These are phyloP conservation scores for Epinotia bilunana DNA, from an alignment of 2,888 invertebrate genomes.

Conservation along the genomic window DNA sequence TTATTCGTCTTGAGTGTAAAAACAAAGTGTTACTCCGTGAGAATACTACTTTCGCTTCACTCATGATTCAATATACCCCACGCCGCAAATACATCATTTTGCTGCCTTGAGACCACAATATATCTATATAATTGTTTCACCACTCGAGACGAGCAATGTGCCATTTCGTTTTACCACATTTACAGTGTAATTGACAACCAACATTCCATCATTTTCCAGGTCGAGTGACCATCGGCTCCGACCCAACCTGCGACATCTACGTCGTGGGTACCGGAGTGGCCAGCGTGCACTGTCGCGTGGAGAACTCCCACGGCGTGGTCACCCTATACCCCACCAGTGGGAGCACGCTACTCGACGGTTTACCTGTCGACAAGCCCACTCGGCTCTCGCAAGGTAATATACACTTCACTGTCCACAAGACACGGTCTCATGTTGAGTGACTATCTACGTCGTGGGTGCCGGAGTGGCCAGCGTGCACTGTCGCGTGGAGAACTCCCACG, in stretches of 20 bases:
- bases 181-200: neutral
- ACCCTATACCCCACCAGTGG: slow-evolving; percentile 92
- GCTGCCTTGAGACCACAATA: too few species aligned
- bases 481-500: slow-evolving; percentile 93
- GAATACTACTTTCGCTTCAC: too few species aligned
- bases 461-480: slow-evolving; percentile 94
- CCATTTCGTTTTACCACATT: too few species aligned
- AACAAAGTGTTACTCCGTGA: too few species aligned
- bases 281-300: slow-evolving; percentile 93
- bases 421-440: neutral
- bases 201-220: slow-evolving; percentile 84
- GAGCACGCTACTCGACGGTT: slow-evolving; percentile 89
- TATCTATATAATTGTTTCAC: too few species aligned
- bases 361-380: slow-evolving; percentile 88
- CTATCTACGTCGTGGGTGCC: slow-evolving; percentile 89
- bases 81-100: too few species aligned
- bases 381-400: slow-evolving; percentile 91
- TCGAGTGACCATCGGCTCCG: slow-evolving; percentile 91
- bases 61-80: too few species aligned
- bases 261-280: slow-evolving; percentile 94
- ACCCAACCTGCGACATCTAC: slow-evolving; percentile 91
- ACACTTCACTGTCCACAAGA: neutral
- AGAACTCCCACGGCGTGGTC: slow-evolving; percentile 93
- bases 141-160: too few species aligned
- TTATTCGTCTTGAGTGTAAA: too few species aligned